Evolutionary conservation across 1,140 invertebrate species (phyloP).

Genomic region (Eumeta japonica): DNA sequence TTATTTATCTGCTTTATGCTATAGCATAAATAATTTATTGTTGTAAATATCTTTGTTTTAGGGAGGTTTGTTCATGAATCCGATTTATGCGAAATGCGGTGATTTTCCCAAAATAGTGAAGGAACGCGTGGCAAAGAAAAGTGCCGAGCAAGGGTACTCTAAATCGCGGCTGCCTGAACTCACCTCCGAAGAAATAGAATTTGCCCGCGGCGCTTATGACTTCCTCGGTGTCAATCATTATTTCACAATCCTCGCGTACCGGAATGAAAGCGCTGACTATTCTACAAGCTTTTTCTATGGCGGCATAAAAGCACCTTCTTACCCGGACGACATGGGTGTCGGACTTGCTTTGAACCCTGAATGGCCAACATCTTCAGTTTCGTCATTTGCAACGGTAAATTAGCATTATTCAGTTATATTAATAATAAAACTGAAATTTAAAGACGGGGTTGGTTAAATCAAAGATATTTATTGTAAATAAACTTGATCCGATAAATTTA

Average conservation of each 20-base stretch:
- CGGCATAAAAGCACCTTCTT: conserved; percentile 17
- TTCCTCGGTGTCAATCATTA: conserved; percentile 25
- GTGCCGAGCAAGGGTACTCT: conserved; percentile 41
- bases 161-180: conserved; percentile 46
- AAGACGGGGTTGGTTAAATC: no score
- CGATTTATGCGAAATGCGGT: conserved; percentile 47
- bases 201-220: conserved; percentile 52
- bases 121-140: conserved; percentile 36
- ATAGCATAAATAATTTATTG: not conserved
- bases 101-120: conserved; percentile 44
- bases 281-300: no score
- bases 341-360: conserved; percentile 9
- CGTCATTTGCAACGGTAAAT: no score
- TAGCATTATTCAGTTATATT: no score
- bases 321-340: conserved; percentile 17
- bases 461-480: no score
- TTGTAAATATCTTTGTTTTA: conserved; percentile 36
- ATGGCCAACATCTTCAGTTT: no score
- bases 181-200: conserved; percentile 34
- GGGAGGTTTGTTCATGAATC: conserved; percentile 21
- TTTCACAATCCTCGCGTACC: conserved; percentile 8
- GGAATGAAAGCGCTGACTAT: not conserved
- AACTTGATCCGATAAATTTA: no score
- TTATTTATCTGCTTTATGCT: not conserved
- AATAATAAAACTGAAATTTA: no score